These are phyloP conservation scores for Terebella lapidaria DNA, from an alignment of 2,888 invertebrate species.

Conservation along the genomic window DNA sequence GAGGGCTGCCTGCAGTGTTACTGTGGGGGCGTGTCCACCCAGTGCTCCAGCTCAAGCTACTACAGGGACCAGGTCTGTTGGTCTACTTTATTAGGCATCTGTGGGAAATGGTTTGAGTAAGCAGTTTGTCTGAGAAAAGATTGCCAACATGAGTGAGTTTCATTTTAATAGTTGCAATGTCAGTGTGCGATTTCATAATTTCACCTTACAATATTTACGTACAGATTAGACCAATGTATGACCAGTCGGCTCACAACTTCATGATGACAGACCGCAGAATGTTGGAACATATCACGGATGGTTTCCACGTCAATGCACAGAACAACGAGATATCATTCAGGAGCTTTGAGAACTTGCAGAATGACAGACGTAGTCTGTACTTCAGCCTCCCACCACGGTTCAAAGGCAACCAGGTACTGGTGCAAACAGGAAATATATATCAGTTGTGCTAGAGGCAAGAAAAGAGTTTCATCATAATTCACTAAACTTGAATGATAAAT, in stretches of 20 bases:
- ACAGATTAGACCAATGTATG: conserved; percentile 41
- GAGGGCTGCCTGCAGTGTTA: conserved; percentile 74
- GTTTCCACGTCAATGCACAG: conserved; percentile 47
- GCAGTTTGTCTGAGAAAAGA: too few relatives aligned
- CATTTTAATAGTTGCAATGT: too few relatives aligned
- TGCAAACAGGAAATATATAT: too few relatives aligned
- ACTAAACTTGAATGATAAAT: too few relatives aligned
- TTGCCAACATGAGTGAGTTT: too few relatives aligned
- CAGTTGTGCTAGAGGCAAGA: too few relatives aligned
- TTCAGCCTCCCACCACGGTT: conserved; percentile 43
- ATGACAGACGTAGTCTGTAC: conserved; percentile 42
- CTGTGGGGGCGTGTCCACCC: conserved; percentile 80
- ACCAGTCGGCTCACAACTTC: conserved; percentile 48
- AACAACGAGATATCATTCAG: conserved; percentile 53
- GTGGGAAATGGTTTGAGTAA: too few relatives aligned
- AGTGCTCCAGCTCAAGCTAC: conserved; percentile 20
- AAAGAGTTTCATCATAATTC: too few relatives aligned
- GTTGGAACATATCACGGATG: conserved; percentile 45
- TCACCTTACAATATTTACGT: too few relatives aligned
- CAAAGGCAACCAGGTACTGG: conserved; percentile 44
- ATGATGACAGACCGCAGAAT: conserved; percentile 48
- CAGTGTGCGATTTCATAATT: too few relatives aligned
- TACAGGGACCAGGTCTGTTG: neutral
- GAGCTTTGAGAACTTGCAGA: conserved; percentile 38
- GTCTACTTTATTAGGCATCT: too few relatives aligned